These are phyloP conservation scores for Heteromurus nitidus DNA, from an alignment of 2,888 invertebrate genomes.

Conservation along the genomic window DNA sequence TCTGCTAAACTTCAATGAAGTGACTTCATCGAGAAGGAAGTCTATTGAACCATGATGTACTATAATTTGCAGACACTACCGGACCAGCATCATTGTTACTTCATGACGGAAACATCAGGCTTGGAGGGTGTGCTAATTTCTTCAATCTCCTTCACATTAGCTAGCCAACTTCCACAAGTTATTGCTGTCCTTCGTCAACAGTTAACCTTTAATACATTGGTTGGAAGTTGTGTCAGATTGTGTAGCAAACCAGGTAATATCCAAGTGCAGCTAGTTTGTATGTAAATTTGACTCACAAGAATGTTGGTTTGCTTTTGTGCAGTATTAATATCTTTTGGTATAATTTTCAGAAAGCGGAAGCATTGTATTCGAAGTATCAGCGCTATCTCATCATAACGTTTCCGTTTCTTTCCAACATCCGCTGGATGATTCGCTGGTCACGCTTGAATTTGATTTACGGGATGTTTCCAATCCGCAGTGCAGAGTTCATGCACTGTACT, in stretches of 20 bases:
- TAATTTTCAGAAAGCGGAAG: slow-evolving; percentile 80
- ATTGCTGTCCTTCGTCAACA: slow-evolving; percentile 90
- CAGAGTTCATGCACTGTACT: slow-evolving; percentile 79
- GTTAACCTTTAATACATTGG: slow-evolving; percentile 91
- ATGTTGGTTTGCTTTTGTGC: slow-evolving; percentile 13
- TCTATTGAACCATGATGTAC: background rate
- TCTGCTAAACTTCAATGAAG: background rate
- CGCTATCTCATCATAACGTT: slow-evolving; percentile 91
- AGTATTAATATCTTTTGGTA: slow-evolving; percentile 11
- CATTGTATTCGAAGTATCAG: slow-evolving; percentile 94
- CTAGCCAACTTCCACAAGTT: slow-evolving; percentile 92
- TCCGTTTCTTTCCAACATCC: slow-evolving; percentile 95
- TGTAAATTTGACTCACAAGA: too few species aligned
- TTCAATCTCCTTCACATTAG: slow-evolving; percentile 94
- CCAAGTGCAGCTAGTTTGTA: too few species aligned
- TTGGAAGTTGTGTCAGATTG: slow-evolving; percentile 91
- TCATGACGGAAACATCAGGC: slow-evolving; percentile 87
- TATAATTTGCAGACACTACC: slow-evolving; percentile 83
- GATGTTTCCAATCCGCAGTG: slow-evolving; percentile 89
- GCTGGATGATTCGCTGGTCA: slow-evolving; percentile 92
- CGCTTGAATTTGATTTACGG: slow-evolving; percentile 90
- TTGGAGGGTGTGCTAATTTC: slow-evolving; percentile 86
- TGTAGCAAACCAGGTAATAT: slow-evolving; percentile 85
- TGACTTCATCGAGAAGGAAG: background rate
- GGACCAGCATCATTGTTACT: slow-evolving; percentile 95